Conservation (phyloP, 2,888 invertebrate species). For the Drosophila percnosoma region DNA sequence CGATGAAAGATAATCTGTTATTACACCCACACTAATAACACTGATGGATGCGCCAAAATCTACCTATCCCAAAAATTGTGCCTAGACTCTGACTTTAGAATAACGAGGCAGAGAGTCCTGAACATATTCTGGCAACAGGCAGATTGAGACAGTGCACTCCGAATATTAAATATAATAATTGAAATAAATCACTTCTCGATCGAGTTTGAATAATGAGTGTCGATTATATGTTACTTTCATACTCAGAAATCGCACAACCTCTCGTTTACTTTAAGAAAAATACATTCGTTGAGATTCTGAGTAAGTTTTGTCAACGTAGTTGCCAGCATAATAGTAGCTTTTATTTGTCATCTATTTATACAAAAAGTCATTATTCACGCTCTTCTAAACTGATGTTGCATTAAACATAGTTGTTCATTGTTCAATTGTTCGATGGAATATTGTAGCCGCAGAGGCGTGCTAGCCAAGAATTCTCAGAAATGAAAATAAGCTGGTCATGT, state of each 20-base stretch:
- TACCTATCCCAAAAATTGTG: background rate
- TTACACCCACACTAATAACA: background rate
- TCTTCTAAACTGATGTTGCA: background rate
- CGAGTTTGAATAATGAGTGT: background rate
- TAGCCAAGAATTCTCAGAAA: background rate
- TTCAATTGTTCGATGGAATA: background rate
- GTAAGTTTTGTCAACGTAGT: background rate
- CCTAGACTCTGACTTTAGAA: too few relatives aligned
- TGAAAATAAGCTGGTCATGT: background rate
- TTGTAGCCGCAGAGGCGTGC: background rate
- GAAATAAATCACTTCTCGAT: background rate
- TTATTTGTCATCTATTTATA: background rate
- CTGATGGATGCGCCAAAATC: background rate
- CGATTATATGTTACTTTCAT: too few relatives aligned
- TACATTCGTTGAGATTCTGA: background rate
- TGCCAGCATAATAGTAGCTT: background rate
- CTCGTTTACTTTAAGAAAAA: background rate
- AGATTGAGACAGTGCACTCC: too few relatives aligned
- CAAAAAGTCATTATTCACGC: background rate
- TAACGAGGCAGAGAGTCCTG: too few relatives aligned
- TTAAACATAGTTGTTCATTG: background rate
- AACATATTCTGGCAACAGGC: background rate
- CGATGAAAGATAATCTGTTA: background rate
- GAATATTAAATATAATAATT: too few relatives aligned
- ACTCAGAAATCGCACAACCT: too few relatives aligned